Evolutionary conservation across 2,113 vertebrate species (phyloP).

Genomic region (Equus przewalskii): DNA sequence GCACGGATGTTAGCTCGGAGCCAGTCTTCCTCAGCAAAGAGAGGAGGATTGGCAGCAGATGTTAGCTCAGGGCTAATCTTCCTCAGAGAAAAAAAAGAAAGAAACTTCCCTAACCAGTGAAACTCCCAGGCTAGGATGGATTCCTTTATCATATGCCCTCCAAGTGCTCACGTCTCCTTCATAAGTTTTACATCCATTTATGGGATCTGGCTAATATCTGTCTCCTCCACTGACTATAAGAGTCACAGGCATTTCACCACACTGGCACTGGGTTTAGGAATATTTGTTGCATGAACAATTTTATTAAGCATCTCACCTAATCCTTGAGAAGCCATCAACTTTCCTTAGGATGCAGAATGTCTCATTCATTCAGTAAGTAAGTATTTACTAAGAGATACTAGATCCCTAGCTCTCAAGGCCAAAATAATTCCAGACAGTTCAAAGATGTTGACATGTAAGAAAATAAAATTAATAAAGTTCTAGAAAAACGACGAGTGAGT

Average conservation of each 20-base stretch:
- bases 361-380: conserved; percentile 35
- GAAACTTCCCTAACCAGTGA: not conserved
- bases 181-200: not conserved
- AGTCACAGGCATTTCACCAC: not conserved
- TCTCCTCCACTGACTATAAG: not conserved
- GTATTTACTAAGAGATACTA: conserved; percentile 67
- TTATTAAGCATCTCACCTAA: conserved; percentile 11
- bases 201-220: not conserved
- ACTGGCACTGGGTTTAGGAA: not conserved
- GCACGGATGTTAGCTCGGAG: no score
- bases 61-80: no score
- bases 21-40: no score
- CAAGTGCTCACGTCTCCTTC: not conserved
- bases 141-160: not conserved
- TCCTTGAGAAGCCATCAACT: not conserved
- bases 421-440: conserved; percentile 59
- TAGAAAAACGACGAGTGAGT: not conserved
- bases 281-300: conserved; percentile 50
- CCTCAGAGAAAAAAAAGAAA: not conserved
- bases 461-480: conserved; percentile 32
- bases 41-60: no score
- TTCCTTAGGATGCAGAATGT: not conserved
- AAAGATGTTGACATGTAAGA: conserved; percentile 62
- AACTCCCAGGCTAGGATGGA: not conserved
- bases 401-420: conserved; percentile 42